Percentiles rank a stretch among this genome's conserved stretches.
These are phyloP conservation scores for Daktulosphaira vitifoliae DNA, from an alignment of 1,140 invertebrate genomes.

Conservation along the genomic window DNA sequence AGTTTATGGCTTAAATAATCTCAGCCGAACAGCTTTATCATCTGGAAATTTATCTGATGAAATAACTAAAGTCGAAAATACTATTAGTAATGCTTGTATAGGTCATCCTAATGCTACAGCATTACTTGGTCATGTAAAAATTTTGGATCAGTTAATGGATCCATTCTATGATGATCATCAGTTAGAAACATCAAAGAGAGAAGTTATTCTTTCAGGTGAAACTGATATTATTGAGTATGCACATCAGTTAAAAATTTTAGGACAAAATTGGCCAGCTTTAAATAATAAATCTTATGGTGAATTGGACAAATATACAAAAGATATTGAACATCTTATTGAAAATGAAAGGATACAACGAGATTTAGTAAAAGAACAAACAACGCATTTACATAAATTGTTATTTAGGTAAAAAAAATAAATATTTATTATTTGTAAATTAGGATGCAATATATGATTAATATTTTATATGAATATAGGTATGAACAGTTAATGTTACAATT, in stretches of 20 bases:
- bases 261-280: conserved; percentile 8
- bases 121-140: conserved; percentile 12
- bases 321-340: conserved; percentile 9
- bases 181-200: conserved; percentile 11
- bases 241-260: neutral
- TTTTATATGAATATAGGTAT: neutral
- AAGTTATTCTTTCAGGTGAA: conserved; percentile 24
- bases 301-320: conserved; percentile 23
- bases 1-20: neutral
- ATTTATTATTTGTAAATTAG: too few species aligned
- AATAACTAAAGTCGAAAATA: conserved; percentile 6
- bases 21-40: neutral
- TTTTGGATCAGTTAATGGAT: conserved; percentile 26
- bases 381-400: conserved; percentile 10
- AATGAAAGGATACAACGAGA: conserved; percentile 11
- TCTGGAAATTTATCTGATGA: conserved; percentile 4
- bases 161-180: conserved; percentile 27
- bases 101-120: conserved; percentile 20
- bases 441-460: neutral
- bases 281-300: conserved; percentile 23
- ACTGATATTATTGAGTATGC: neutral
- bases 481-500: conserved; percentile 24
- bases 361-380: conserved; percentile 16
- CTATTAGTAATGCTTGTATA: conserved; percentile 24
- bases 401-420: neutral